Evolutionary conservation across 2,113 vertebrate genomes (phyloP).

Genomic region (Bambusicola thoracicus): DNA sequence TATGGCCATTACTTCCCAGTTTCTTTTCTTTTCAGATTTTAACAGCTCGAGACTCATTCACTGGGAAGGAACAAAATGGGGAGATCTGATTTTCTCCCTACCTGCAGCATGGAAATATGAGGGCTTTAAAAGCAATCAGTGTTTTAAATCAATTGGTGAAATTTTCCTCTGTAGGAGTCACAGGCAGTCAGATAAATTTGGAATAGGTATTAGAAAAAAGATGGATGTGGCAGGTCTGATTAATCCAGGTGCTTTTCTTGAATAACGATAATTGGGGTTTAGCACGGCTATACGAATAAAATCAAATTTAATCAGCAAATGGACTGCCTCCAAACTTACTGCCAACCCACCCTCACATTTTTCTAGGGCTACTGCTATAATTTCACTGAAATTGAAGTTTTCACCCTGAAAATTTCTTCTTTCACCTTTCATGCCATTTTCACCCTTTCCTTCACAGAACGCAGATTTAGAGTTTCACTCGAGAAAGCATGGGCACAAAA

Average conservation of each 20-base stretch:
- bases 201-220: slow-evolving; percentile 60
- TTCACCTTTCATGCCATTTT: slow-evolving; percentile 59
- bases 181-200: slow-evolving; percentile 25
- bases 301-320: slow-evolving; percentile 77
- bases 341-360: slow-evolving; percentile 65
- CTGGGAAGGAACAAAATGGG: neutral
- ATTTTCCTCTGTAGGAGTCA: slow-evolving; percentile 22
- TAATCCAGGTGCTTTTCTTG: slow-evolving; percentile 67
- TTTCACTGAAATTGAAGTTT: slow-evolving; percentile 66
- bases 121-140: slow-evolving; percentile 22
- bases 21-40: no score
- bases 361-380: slow-evolving; percentile 67
- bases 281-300: slow-evolving; percentile 62
- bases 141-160: slow-evolving; percentile 30
- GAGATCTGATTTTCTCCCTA: neutral
- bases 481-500: neutral
- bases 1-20: no score
- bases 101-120: neutral
- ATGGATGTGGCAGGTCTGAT: slow-evolving; percentile 70
- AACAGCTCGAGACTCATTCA: no score
- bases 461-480: neutral
- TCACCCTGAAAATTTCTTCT: slow-evolving; percentile 60
- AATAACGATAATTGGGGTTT: slow-evolving; percentile 69
- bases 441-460: neutral
- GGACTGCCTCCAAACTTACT: slow-evolving; percentile 71